Evolutionary conservation across 2,888 invertebrate genomes (phyloP).

Genomic region (Eueremaeus valkanovi): DNA sequence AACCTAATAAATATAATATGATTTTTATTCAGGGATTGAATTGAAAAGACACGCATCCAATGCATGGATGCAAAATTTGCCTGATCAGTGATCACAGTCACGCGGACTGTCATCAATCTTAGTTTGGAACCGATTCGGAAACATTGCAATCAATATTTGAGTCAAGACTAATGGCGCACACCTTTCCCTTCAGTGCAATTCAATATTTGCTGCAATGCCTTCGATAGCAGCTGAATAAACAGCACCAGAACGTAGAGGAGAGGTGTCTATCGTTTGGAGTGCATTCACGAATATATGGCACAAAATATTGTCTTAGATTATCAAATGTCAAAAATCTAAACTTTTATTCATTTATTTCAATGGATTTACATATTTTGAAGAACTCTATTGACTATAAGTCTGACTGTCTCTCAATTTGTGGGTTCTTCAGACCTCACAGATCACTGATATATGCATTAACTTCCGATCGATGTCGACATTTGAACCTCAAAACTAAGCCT

Average conservation of each 20-base stretch:
- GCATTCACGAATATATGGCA: background rate
- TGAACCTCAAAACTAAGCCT: background rate
- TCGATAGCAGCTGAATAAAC: conserved; percentile 1
- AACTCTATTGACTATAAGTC: background rate
- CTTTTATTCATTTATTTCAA: background rate
- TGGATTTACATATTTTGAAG: background rate
- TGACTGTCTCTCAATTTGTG: too few species aligned
- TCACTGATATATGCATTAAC: conserved; percentile 1
- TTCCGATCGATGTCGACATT: background rate
- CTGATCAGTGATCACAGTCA: too few species aligned
- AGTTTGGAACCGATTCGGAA: background rate
- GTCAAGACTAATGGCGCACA: background rate
- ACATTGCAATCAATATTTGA: background rate
- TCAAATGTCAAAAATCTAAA: background rate
- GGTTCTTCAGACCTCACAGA: conserved; percentile 1
- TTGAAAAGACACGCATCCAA: too few species aligned
- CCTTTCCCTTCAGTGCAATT: background rate
- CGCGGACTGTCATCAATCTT: conserved; percentile 1
- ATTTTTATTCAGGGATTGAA: too few species aligned
- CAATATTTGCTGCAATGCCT: background rate
- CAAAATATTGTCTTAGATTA: background rate
- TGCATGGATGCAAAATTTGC: too few species aligned
- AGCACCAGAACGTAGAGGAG: background rate
- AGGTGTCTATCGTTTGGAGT: background rate
- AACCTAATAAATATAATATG: too few species aligned